A percentile compares a stretch with the other conserved stretches of the same genome.
phyloP scores from a whole-genome alignment of 2,113 vertebrate species.

The Pristiophorus japonicus region DNA sequence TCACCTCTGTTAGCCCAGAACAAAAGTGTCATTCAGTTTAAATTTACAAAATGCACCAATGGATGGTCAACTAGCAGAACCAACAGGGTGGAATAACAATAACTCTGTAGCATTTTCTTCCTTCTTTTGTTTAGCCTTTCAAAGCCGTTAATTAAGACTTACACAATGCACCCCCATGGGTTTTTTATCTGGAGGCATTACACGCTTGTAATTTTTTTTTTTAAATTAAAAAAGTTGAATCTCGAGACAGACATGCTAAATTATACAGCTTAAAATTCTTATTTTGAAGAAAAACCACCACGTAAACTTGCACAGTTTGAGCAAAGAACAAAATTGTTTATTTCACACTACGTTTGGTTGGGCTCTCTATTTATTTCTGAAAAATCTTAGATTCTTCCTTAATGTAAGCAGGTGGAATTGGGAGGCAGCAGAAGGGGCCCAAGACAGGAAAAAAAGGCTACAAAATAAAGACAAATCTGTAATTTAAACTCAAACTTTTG shows the following conservation, averaged over 20 bases:
- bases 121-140: conserved; percentile 67
- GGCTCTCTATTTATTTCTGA: conserved; percentile 9
- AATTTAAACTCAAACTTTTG: conserved; percentile 38
- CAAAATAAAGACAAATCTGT: conserved; percentile 23
- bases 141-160: conserved; percentile 71
- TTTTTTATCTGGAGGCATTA: conserved; percentile 64
- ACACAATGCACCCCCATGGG: conserved; percentile 60
- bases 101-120: conserved; percentile 66
- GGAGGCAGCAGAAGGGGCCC: conserved; percentile 14
- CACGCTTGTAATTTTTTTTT: conserved; percentile 49
- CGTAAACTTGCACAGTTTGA: not conserved
- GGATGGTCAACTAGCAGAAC: conserved; percentile 65
- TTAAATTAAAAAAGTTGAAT: not conserved
- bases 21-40: conserved; percentile 92
- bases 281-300: not conserved
- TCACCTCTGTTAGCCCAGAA: conserved; percentile 91
- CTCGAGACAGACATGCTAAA: not conserved
- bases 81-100: conserved; percentile 75
- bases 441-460: conserved; percentile 9
- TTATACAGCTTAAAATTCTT: conserved; percentile 6
- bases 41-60: conserved; percentile 75
- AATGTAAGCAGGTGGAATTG: not conserved
- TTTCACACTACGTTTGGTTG: not conserved
- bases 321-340: not conserved
- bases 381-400: not conserved